Evolutionary conservation across 2,888 invertebrate species (phyloP), one percentile per base, ranked within the genome.

Genomic region (Papilio elwesi): DNA sequence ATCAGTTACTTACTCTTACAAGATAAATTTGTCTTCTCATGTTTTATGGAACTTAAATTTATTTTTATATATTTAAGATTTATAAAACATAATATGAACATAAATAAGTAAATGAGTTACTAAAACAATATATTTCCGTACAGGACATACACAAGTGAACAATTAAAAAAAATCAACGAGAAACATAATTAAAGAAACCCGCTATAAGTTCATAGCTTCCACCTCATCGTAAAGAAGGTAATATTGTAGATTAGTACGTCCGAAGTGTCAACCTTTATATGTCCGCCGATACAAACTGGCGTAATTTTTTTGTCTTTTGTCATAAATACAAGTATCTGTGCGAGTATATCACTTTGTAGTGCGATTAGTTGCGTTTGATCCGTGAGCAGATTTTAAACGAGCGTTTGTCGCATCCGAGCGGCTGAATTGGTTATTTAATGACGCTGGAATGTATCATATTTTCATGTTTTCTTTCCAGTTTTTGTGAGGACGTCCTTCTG

Each of bases 201-300:
- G 52, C 59, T 63, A 11, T 12, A 49, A 59, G 67, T 73, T 77
- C 49, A 0, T 80, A 16, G 74, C 78, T 83, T 83, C 38, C 0
- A 71, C 83, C 81, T 76, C 47, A 74, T 70, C 47, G 68, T 57
- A 80, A 80, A 74, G 78, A 77, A 83, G 82, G 83, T 81, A 85
- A 84, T 84, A 84, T 81, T 80, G 83, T 81, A 85, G 84, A 89
- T 88, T 86, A 87, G 84, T 86, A 83, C 81, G 81, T 82, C 78
- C 77, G 79, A 82, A 84, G 87, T 84, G 85, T 85, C 85, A 83
- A 85, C 87, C 86, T 85, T 83, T 83, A 84, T 85, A 84, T 86
- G 85, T 82, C 82, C 81, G 77, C 76, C 78, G 79, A 79, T 83
- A 89, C 87, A 87, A 87, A 87, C 84, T 85, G 85, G 84, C 84